Percentiles rank a stretch among this genome's conserved stretches.
Evolutionary conservation across 2,888 invertebrate species (phyloP).

Genomic region (Rhagium mordax): DNA sequence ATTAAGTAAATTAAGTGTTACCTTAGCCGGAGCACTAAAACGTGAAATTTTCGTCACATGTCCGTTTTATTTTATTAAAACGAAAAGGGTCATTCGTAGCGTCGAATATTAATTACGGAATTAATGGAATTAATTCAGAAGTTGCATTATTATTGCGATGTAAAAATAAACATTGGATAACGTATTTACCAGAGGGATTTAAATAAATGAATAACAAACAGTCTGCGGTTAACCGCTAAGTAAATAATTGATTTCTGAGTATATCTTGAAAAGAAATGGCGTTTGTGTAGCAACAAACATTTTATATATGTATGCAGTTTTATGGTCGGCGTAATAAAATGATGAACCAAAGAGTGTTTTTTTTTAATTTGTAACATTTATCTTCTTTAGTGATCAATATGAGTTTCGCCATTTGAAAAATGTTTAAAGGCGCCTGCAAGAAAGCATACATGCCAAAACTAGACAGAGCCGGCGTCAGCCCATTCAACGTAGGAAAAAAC

Average conservation of each 20-base stretch:
- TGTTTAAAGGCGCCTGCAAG: no score
- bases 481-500: no score
- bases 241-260: background rate
- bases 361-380: background rate
- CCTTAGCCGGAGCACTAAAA: background rate
- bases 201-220: background rate
- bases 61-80: background rate
- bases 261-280: background rate
- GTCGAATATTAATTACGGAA: slow-evolving; percentile 2
- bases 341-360: background rate
- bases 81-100: background rate
- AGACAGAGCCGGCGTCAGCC: no score
- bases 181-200: background rate
- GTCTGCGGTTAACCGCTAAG: background rate
- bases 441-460: no score
- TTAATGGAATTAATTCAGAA: slow-evolving; percentile 1
- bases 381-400: background rate
- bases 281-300: background rate
- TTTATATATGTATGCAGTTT: background rate
- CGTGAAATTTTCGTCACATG: background rate
- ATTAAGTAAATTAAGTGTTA: background rate
- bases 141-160: background rate
- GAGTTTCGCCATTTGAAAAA: background rate
- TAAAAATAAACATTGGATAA: slow-evolving; percentile 2
- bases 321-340: background rate